Conservation (phyloP, 2,888 invertebrate genomes). For the Carabus problematicus region DNA sequence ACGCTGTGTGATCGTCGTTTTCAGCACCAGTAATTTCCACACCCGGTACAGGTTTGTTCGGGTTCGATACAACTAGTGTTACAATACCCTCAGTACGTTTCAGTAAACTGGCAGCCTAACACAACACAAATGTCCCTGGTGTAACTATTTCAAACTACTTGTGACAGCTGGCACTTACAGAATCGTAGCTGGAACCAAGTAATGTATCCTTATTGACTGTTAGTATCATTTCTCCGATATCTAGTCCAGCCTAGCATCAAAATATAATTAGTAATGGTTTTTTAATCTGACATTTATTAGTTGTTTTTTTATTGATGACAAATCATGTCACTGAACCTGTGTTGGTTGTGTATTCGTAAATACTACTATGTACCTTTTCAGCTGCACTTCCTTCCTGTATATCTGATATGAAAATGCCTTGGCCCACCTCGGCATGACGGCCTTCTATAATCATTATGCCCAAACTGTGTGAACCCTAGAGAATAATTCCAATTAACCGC, state of each 20-base stretch:
- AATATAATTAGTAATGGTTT: no score
- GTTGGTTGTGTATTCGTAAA: background rate
- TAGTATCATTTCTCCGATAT: constrained; percentile 97
- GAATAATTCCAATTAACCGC: constrained; percentile 39
- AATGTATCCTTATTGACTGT: constrained; percentile 94
- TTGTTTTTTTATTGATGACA: background rate
- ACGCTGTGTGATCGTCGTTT: constrained; percentile 27
- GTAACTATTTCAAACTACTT: background rate
- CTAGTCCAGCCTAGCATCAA: constrained; percentile 79
- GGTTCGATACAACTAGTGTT: constrained; percentile 82
- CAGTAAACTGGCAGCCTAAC: constrained; percentile 80
- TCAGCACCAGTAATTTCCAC: constrained; percentile 56
- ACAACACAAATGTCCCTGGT: constrained; percentile 19
- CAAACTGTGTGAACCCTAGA: constrained; percentile 78
- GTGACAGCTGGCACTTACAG: constrained; percentile 64
- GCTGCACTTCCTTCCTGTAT: constrained; percentile 90
- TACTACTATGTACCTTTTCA: constrained; percentile 69
- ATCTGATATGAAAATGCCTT: constrained; percentile 92
- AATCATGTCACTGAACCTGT: constrained; percentile 27
- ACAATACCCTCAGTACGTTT: constrained; percentile 89
- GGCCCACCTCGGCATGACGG: constrained; percentile 88
- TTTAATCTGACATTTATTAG: background rate
- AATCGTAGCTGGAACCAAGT: constrained; percentile 85
- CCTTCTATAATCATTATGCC: constrained; percentile 97
- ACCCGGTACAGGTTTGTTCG: constrained; percentile 68